Evolutionary conservation across 2,797 vertebrate species (phyloP).

Genomic region (Parauchenoglanis punctatus): DNA sequence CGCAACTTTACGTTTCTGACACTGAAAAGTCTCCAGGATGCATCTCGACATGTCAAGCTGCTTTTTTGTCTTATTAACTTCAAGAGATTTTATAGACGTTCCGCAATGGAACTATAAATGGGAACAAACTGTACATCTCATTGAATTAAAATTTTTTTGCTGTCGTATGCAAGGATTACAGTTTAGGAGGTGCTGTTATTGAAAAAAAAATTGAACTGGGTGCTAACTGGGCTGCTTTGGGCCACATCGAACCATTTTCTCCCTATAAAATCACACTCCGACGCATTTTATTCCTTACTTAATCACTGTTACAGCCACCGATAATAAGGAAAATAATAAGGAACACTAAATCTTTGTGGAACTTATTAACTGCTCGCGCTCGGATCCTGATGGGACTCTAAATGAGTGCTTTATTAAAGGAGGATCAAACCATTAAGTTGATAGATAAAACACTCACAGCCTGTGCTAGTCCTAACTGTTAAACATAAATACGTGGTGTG

Average conservation of each 20-base stretch:
- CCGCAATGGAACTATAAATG: background rate
- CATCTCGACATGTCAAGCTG: background rate
- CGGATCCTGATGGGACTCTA: conserved; percentile 7
- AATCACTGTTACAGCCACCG: background rate
- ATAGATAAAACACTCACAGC: background rate
- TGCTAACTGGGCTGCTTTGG: background rate
- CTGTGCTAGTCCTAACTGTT: background rate
- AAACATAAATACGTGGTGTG: background rate
- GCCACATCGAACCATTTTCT: too few species aligned
- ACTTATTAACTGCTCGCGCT: conserved; percentile 3
- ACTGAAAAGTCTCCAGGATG: background rate
- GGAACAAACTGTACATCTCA: background rate
- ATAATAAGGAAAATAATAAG: conserved; percentile 2
- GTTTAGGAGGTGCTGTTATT: background rate
- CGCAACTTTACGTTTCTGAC: background rate
- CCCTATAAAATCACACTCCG: background rate
- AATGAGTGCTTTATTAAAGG: background rate
- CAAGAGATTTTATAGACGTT: background rate
- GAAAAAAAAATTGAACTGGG: background rate
- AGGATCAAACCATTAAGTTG: background rate
- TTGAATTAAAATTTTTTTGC: background rate
- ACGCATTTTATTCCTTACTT: background rate
- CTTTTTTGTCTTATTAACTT: background rate
- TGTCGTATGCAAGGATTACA: background rate
- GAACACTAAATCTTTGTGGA: background rate